A percentile compares a stretch with the other conserved stretches of the same genome.
Conservation (phyloP, 2,113 vertebrate species). For the Hyperopisus bebe region DNA sequence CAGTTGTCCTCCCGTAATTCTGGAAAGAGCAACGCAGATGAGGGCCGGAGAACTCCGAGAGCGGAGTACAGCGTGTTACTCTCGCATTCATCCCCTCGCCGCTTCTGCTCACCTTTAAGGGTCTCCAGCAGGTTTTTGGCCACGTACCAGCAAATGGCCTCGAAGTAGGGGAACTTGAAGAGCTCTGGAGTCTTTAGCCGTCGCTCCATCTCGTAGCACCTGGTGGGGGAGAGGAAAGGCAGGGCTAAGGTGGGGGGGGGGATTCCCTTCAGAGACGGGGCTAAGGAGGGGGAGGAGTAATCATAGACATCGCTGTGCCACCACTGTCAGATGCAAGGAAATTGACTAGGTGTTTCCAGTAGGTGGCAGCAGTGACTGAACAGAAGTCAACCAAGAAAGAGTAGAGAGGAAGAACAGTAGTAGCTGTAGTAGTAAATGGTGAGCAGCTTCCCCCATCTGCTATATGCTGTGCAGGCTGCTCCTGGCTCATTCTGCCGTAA, state of each 20-base stretch:
- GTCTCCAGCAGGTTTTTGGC: slow-evolving; percentile 95
- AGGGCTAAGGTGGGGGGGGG: not conserved
- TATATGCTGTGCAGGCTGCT: not conserved
- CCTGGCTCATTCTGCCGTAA: not conserved
- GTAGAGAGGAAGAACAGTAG: not conserved
- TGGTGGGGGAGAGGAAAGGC: slow-evolving; percentile 35
- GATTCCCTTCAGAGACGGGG: not conserved
- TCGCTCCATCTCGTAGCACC: slow-evolving; percentile 99
- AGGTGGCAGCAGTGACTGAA: not conserved
- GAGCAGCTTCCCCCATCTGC: too few species aligned
- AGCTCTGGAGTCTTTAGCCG: slow-evolving; percentile 96
- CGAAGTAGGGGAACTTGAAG: slow-evolving; percentile 98
- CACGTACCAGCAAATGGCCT: slow-evolving; percentile 99
- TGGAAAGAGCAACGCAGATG: slow-evolving; percentile 38
- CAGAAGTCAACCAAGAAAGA: not conserved
- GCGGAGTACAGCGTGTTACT: not conserved
- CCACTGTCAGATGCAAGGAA: not conserved
- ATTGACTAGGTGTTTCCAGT: not conserved
- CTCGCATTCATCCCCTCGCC: not conserved
- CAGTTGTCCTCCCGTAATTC: slow-evolving; percentile 88
- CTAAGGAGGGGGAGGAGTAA: not conserved
- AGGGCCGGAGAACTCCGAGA: not conserved
- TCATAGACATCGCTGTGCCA: not conserved
- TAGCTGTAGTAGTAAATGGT: not conserved
- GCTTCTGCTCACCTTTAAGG: slow-evolving; percentile 75